A percentile compares a stretch with the other conserved stretches of the same genome.
phyloP scores from a whole-genome alignment of 2,113 vertebrate species.

The Grantiella picta region DNA sequence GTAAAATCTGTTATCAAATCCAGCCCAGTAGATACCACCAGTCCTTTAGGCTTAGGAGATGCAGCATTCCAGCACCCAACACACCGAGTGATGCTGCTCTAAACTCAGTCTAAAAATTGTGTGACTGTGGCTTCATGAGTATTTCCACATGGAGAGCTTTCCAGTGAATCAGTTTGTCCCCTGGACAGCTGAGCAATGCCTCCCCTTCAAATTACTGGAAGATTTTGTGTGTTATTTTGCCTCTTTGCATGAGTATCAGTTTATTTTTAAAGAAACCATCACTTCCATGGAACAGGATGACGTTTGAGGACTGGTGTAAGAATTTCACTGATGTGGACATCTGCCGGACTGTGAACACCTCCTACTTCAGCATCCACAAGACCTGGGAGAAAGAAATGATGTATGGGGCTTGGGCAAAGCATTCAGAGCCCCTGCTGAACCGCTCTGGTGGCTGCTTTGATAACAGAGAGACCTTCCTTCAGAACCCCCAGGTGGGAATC shows the following conservation, averaged over 20 bases:
- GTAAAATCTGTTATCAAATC: neutral
- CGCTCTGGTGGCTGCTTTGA: conserved; percentile 90
- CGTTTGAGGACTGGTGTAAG: conserved; percentile 89
- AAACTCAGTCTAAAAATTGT: neutral
- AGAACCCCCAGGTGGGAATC: conserved; percentile 87
- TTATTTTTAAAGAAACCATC: neutral
- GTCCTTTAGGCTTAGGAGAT: neutral
- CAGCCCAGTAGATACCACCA: neutral
- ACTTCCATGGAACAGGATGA: conserved; percentile 80
- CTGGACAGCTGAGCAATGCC: neutral
- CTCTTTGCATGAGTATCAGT: neutral
- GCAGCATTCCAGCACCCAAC: neutral
- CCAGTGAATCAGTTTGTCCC: neutral
- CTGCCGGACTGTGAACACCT: conserved; percentile 88
- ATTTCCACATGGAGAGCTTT: neutral
- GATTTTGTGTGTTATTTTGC: neutral
- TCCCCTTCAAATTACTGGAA: neutral
- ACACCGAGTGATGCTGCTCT: neutral
- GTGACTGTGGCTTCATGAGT: neutral
- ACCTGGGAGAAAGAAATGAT: conserved; percentile 82
- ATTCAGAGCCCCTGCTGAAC: conserved; percentile 82
- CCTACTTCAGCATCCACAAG: conserved; percentile 83
- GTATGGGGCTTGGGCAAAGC: conserved; percentile 81
- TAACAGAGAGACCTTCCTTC: conserved; percentile 84
- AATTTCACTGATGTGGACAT: conserved; percentile 84